A percentile compares a stretch with the other conserved stretches of the same genome.
phyloP scores from a whole-genome alignment of 53 echinoderm and acorn worm genomes.

The Zoroaster sp. region DNA sequence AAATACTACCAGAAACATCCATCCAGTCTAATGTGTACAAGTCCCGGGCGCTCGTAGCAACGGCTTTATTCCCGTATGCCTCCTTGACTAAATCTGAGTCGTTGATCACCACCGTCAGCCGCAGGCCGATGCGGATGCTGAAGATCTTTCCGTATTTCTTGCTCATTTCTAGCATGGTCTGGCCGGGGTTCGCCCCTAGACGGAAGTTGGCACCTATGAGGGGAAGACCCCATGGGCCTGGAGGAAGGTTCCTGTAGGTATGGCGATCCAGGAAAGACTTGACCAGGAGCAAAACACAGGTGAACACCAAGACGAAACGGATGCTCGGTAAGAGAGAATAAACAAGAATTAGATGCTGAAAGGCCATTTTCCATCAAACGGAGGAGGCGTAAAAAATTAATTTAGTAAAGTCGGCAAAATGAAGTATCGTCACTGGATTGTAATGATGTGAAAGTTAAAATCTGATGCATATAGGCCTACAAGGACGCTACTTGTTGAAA shows the following conservation, averaged over 20 bases:
- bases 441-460: too few species aligned
- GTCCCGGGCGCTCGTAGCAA: background rate
- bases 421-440: too few species aligned
- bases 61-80: background rate
- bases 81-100: slow-evolving; percentile 18
- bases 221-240: slow-evolving; percentile 30
- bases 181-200: slow-evolving; percentile 15
- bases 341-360: too few species aligned
- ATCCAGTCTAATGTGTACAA: background rate
- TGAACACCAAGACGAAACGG: slow-evolving; percentile 4
- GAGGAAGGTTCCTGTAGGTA: background rate
- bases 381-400: background rate
- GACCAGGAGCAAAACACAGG: background rate
- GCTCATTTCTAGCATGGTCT: background rate
- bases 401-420: too few species aligned
- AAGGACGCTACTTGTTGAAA: too few species aligned
- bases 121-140: slow-evolving; percentile 1
- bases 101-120: slow-evolving; percentile 23
- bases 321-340: background rate
- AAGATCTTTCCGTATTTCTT: slow-evolving; percentile 12
- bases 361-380: background rate
- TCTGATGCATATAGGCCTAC: too few species aligned
- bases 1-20: background rate
- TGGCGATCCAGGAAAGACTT: background rate
- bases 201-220: slow-evolving; percentile 12